Conservation (phyloP, 1,140 invertebrate species). For the Drosophila guanche region DNA sequence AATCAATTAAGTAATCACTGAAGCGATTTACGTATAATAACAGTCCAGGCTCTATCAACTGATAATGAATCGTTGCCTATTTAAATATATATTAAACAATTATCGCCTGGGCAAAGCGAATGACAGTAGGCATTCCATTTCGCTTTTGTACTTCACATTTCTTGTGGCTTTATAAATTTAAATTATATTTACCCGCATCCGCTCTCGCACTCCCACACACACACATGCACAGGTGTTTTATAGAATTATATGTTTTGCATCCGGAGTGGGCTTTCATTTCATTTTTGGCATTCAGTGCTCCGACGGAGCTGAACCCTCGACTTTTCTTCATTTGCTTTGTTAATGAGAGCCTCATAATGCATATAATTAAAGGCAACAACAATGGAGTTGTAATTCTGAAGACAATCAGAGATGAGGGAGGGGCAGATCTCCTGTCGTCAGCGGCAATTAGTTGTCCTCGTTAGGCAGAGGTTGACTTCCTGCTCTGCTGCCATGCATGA, state of each 20-base stretch:
- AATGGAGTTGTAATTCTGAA: constrained; percentile 35
- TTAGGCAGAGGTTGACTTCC: constrained; percentile 68
- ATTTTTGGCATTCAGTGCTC: constrained; percentile 48
- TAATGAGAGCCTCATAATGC: constrained; percentile 75
- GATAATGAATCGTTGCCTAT: too few relatives aligned
- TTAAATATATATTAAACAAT: too few relatives aligned
- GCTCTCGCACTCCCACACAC: not conserved
- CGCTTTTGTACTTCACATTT: constrained; percentile 28
- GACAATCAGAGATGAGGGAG: constrained; percentile 1
- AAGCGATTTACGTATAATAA: too few relatives aligned
- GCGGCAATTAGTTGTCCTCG: constrained; percentile 71
- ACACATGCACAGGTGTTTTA: constrained; percentile 49
- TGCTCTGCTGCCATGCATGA: constrained; percentile 62
- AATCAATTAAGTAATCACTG: too few relatives aligned
- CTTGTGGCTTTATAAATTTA: constrained; percentile 65
- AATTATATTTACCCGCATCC: constrained; percentile 57
- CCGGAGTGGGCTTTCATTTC: constrained; percentile 32
- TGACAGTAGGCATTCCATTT: constrained; percentile 1
- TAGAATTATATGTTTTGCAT: constrained; percentile 37
- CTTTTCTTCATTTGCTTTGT: constrained; percentile 75
- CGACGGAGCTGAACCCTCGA: constrained; percentile 26
- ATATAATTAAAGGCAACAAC: constrained; percentile 69
- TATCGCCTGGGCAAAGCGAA: constrained; percentile 6
- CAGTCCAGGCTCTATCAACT: too few relatives aligned
- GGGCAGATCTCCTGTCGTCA: constrained; percentile 29